Conservation (phyloP, 1,140 invertebrate genomes). For the Helicoverpa armigera region DNA sequence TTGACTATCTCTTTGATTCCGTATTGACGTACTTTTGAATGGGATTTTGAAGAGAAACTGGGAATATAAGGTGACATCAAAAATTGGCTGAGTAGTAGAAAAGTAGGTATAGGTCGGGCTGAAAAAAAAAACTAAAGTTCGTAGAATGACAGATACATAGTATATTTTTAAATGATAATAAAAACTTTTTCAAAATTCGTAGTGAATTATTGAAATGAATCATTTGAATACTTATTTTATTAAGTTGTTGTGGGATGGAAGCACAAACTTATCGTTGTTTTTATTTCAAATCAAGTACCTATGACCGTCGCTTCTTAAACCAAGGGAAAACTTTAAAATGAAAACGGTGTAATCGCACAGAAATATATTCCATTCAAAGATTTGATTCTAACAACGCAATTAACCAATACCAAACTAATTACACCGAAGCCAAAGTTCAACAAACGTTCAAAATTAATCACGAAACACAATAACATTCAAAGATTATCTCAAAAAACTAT, state of each 20-base stretch:
- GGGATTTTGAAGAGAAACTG: background rate
- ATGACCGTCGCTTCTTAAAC: too few relatives aligned
- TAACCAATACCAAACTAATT: slow-evolving; percentile 35
- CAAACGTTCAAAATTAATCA: slow-evolving; percentile 49
- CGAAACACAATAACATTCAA: slow-evolving; percentile 27
- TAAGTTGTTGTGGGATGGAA: too few relatives aligned
- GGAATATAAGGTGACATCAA: background rate
- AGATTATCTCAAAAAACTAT: slow-evolving; percentile 56
- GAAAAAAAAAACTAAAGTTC: too few relatives aligned
- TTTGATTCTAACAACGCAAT: slow-evolving; percentile 29
- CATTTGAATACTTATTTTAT: too few relatives aligned
- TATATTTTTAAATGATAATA: too few relatives aligned
- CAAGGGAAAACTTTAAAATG: background rate
- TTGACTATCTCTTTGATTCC: slow-evolving; percentile 19
- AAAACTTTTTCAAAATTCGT: too few relatives aligned
- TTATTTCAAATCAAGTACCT: too few relatives aligned
- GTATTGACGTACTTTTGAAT: slow-evolving; percentile 25
- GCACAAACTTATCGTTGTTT: too few relatives aligned
- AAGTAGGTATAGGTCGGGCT: too few relatives aligned
- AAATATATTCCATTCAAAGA: background rate
- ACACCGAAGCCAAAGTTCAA: slow-evolving; percentile 48
- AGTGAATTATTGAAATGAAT: too few relatives aligned
- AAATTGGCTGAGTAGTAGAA: too few relatives aligned
- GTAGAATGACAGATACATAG: too few relatives aligned
- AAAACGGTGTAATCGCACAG: background rate